phyloP scores from a whole-genome alignment of 2,113 vertebrate species.

The Mastomys coucha region DNA sequence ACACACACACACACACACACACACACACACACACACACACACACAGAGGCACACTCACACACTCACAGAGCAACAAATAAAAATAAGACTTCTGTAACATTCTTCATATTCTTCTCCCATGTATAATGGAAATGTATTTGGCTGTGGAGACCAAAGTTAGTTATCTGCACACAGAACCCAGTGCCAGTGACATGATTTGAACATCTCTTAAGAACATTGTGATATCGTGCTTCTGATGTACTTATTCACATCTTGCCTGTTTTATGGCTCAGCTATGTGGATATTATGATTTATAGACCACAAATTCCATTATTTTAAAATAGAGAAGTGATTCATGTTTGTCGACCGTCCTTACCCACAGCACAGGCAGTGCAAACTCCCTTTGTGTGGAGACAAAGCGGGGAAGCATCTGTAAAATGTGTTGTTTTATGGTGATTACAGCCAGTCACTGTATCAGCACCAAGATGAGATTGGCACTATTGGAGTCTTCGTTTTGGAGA shows the following conservation, averaged over 20 bases:
- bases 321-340: neutral
- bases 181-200: neutral
- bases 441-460: conserved; percentile 17
- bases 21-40: no score
- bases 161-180: neutral
- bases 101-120: neutral
- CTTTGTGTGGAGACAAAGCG: neutral
- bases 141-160: neutral
- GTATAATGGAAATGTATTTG: neutral
- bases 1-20: neutral
- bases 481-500: conserved; percentile 49
- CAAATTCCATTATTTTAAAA: neutral
- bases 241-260: neutral
- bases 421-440: neutral
- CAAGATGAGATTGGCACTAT: neutral
- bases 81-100: neutral
- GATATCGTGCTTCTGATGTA: neutral
- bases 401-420: neutral
- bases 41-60: no score
- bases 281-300: neutral
- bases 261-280: neutral
- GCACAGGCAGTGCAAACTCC: neutral
- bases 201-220: neutral
- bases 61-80: neutral
- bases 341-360: neutral